These are phyloP conservation scores for Labeo catla DNA, from an alignment of 2,113 vertebrate species.

Conservation along the genomic window DNA sequence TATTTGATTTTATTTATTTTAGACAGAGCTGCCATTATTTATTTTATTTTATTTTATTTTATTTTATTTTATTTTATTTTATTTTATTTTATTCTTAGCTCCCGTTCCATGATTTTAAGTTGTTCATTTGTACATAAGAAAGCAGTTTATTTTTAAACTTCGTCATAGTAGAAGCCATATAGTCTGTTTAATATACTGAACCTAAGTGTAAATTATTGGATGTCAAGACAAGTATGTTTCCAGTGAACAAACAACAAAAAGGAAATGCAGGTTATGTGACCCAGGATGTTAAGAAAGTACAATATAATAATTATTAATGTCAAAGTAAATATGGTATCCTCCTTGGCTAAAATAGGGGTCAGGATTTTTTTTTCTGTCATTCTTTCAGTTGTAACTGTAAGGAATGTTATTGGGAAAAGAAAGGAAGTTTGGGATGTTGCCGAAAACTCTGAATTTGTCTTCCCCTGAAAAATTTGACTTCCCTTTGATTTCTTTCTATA, in stretches of 20 bases:
- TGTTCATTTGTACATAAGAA: too few relatives aligned
- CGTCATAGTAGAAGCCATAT: background rate
- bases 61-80: too few relatives aligned
- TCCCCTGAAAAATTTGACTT: background rate
- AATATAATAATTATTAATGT: background rate
- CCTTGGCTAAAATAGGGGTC: background rate
- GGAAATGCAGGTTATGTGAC: background rate
- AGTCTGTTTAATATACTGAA: background rate
- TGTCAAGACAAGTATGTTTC: too few relatives aligned
- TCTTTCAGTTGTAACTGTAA: background rate
- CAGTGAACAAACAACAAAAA: background rate
- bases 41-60: too few relatives aligned
- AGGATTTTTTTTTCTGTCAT: too few relatives aligned
- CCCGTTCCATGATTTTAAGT: background rate
- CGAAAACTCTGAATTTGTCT: conserved; percentile 3
- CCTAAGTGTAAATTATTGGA: too few relatives aligned
- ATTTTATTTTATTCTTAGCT: too few relatives aligned
- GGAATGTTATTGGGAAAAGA: background rate
- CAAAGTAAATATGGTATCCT: background rate
- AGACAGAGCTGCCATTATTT: too few relatives aligned
- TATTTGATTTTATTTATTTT: too few relatives aligned
- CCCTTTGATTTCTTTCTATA: conserved; percentile 26
- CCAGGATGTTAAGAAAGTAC: background rate
- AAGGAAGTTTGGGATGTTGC: background rate
- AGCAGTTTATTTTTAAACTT: too few relatives aligned